These are phyloP conservation scores for Syrphus vitripennis DNA, from an alignment of 2,888 invertebrate genomes.

Conservation along the genomic window DNA sequence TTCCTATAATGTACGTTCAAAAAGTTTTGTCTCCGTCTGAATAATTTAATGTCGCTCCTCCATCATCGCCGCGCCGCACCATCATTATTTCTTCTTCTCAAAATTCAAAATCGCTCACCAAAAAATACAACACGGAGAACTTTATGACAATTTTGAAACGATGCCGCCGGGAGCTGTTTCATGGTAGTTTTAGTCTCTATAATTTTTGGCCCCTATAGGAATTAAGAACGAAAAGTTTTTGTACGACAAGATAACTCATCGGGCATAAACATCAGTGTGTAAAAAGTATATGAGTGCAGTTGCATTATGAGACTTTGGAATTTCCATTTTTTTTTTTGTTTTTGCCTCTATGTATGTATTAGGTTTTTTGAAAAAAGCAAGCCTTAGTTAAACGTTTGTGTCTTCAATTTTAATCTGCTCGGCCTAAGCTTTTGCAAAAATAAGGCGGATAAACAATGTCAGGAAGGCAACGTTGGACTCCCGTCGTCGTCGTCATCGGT, in stretches of 20 bases:
- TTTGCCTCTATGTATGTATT: constrained; percentile 26
- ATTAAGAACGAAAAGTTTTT: constrained; percentile 45
- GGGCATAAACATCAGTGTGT: constrained; percentile 18
- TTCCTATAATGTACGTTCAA: too few species aligned
- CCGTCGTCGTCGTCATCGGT: not conserved
- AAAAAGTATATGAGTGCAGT: not conserved
- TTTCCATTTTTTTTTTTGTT: constrained; percentile 33
- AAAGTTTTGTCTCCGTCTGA: constrained; percentile 49
- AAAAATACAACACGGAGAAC: constrained; percentile 43
- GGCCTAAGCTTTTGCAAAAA: not conserved
- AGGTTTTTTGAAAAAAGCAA: not conserved
- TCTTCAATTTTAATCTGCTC: not conserved
- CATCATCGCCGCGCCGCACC: not conserved
- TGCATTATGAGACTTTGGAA: constrained; percentile 31
- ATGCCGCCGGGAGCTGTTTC: constrained; percentile 53
- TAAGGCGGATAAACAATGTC: constrained; percentile 20
- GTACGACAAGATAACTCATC: constrained; percentile 46
- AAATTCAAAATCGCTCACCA: constrained; percentile 27
- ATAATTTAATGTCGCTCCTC: not conserved
- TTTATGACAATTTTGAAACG: constrained; percentile 66
- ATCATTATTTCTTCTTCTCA: not conserved
- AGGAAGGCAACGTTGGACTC: not conserved
- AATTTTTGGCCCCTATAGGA: constrained; percentile 39
- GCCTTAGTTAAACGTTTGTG: constrained; percentile 1
- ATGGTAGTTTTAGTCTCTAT: constrained; percentile 18